A percentile compares a stretch with the other conserved stretches of the same genome.
phyloP scores from a whole-genome alignment of 1,140 invertebrate species.

The Drosophila watanabei region DNA sequence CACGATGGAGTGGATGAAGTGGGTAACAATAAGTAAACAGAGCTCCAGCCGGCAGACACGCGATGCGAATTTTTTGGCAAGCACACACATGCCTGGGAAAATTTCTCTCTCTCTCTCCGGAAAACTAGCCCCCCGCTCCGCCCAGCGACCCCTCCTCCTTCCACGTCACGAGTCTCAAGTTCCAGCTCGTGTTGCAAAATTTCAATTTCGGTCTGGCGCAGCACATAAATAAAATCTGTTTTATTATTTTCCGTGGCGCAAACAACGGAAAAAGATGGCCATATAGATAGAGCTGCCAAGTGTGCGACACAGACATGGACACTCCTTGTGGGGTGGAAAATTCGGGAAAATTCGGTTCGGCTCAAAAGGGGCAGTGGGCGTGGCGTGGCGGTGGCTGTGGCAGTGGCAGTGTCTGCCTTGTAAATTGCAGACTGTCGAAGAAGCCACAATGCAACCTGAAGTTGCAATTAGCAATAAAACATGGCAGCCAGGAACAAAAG shows the following conservation, averaged over 20 bases:
- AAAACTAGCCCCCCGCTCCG: not conserved
- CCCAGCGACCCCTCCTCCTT: not conserved
- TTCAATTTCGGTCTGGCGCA: slow-evolving; percentile 74
- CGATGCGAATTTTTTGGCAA: slow-evolving; percentile 33
- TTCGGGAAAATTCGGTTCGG: slow-evolving; percentile 8
- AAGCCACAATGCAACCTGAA: slow-evolving; percentile 64
- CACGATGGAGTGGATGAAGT: slow-evolving; percentile 13
- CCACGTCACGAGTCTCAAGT: slow-evolving; percentile 31
- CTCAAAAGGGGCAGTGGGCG: not conserved
- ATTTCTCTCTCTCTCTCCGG: not conserved
- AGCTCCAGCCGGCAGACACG: slow-evolving; percentile 8
- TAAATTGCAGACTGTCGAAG: slow-evolving; percentile 28
- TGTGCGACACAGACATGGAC: slow-evolving; percentile 27
- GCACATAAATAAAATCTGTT: slow-evolving; percentile 81
- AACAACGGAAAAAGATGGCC: slow-evolving; percentile 20
- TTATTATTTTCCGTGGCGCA: slow-evolving; percentile 69
- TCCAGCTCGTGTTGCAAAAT: slow-evolving; percentile 63
- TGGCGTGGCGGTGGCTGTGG: not conserved
- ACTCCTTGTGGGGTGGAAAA: not conserved
- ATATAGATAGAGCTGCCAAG: slow-evolving; percentile 58
- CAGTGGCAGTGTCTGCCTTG: not conserved
- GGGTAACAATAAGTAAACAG: slow-evolving; percentile 46
- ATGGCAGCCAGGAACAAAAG: slow-evolving; percentile 38
- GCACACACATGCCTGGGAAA: slow-evolving; percentile 11
- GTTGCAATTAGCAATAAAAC: slow-evolving; percentile 75